These are phyloP conservation scores for Malurus alboscapulatus DNA, from an alignment of 2,113 vertebrate genomes.

Conservation along the genomic window DNA sequence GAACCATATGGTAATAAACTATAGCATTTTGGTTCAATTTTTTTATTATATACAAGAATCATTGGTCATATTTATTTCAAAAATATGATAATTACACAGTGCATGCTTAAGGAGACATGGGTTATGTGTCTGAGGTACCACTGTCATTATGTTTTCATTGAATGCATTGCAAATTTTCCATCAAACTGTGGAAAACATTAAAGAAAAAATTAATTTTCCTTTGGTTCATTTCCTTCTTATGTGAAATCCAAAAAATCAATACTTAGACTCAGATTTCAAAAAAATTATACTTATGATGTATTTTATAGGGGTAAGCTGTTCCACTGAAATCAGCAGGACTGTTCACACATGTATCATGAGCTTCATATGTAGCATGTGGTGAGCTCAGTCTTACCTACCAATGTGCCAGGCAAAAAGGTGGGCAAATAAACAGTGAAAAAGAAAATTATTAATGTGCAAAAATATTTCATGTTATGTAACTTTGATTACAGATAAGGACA, in stretches of 20 bases:
- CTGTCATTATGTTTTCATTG: neutral
- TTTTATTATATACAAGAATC: neutral
- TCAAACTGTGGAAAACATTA: neutral
- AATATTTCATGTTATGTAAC: neutral
- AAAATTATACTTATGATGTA: neutral
- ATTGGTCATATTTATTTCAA: neutral
- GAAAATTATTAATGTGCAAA: neutral
- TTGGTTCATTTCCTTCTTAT: neutral
- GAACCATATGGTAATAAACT: neutral
- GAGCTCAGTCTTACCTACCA: neutral
- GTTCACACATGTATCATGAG: neutral
- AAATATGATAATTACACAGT: neutral
- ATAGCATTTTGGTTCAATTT: neutral
- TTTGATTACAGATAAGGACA: neutral
- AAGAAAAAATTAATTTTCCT: neutral
- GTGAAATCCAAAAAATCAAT: neutral
- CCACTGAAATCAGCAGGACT: neutral
- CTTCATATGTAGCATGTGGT: rapidly evolving
- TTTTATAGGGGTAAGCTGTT: neutral
- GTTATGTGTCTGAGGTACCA: neutral
- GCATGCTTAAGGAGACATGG: neutral
- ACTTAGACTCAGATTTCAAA: neutral
- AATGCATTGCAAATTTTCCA: neutral
- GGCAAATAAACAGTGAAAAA: neutral
- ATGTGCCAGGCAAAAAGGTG: neutral